These are phyloP conservation scores for Pangasius mekongensis DNA, from an alignment of 2,797 vertebrate species.

Conservation along the genomic window DNA sequence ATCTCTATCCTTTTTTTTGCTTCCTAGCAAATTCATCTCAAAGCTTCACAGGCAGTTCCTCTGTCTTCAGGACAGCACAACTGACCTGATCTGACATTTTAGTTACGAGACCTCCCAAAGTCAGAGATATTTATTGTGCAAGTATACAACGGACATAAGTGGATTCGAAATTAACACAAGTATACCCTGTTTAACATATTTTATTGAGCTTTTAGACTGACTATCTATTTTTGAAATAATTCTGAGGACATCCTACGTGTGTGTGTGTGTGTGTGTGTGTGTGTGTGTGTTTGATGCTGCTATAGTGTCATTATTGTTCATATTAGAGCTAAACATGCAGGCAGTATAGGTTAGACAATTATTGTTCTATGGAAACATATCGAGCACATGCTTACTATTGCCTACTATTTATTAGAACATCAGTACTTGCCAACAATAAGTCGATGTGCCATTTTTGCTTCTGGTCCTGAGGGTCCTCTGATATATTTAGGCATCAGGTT, in stretches of 20 bases:
- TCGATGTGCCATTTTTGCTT: conserved; percentile 72
- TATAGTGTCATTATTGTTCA: not conserved
- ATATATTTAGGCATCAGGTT: conserved; percentile 72
- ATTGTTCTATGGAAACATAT: not conserved
- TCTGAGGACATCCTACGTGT: not conserved
- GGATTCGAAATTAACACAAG: no score
- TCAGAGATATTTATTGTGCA: not conserved
- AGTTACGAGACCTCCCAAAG: no score
- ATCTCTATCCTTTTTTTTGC: not conserved
- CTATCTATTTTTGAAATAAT: not conserved
- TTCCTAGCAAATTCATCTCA: not conserved
- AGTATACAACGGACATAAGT: no score
- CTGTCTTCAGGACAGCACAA: not conserved
- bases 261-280: not conserved
- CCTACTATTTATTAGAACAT: not conserved
- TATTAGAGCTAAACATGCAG: not conserved
- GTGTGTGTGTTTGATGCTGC: not conserved
- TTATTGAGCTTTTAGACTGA: not conserved
- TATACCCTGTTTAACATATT: no score
- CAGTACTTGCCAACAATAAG: conserved; percentile 64
- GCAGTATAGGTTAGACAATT: not conserved
- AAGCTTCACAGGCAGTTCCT: not conserved
- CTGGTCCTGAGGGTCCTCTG: conserved; percentile 69
- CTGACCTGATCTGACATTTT: not conserved
- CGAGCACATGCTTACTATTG: not conserved